These are phyloP conservation scores for Atherinosoma microstoma DNA, from an alignment of 2,797 vertebrate species.

Conservation along the genomic window DNA sequence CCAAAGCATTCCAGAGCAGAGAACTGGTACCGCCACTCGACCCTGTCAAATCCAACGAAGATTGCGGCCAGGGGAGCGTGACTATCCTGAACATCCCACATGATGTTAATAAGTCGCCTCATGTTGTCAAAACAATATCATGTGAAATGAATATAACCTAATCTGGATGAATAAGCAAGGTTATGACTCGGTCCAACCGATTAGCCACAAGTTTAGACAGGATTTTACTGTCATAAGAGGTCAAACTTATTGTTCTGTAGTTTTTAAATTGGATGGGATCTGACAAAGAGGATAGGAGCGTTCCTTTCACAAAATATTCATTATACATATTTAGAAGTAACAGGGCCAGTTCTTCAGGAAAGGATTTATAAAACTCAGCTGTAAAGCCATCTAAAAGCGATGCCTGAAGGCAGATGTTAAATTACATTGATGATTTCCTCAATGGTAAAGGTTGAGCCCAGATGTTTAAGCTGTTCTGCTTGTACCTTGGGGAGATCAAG, in stretches of 20 bases:
- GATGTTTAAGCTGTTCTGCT: background rate
- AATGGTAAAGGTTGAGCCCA: background rate
- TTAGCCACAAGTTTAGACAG: background rate
- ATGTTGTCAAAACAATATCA: background rate
- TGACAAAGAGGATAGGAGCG: background rate
- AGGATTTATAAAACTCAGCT: background rate
- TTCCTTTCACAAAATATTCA: background rate
- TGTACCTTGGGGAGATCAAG: background rate
- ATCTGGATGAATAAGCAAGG: background rate
- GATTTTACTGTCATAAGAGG: background rate
- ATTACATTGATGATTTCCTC: background rate
- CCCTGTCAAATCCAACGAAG: background rate
- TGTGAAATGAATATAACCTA: background rate
- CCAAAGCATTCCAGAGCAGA: background rate
- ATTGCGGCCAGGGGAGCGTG: background rate
- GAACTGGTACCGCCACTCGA: background rate
- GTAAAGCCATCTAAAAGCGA: background rate
- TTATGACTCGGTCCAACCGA: background rate
- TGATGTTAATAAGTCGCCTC: background rate
- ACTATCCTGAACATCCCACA: background rate
- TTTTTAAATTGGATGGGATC: background rate
- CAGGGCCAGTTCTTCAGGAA: background rate
- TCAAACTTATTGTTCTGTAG: background rate
- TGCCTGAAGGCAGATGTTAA: background rate
- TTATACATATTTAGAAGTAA: background rate